Percentiles rank a stretch among this genome's conserved stretches.
Evolutionary conservation across 2,113 vertebrate genomes (phyloP).

Genomic region (Pardalotus punctatus): DNA sequence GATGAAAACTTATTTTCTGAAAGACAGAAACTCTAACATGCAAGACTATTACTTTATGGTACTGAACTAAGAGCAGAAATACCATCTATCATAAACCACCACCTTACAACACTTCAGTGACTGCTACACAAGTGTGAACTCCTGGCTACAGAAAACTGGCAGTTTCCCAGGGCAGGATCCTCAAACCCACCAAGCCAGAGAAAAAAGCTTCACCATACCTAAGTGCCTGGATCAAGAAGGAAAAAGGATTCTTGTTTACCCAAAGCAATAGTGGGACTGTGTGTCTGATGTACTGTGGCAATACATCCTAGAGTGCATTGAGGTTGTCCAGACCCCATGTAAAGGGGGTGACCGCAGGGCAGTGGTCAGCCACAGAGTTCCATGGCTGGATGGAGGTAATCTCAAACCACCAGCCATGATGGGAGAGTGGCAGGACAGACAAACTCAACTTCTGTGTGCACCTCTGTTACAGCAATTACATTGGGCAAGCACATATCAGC

Average conservation of each 20-base stretch:
- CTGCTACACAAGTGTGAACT: background rate
- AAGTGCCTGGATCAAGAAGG: background rate
- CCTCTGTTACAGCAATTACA: background rate
- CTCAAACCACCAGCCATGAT: background rate
- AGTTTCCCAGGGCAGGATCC: background rate
- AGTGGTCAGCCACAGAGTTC: background rate
- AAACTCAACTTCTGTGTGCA: background rate
- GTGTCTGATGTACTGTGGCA: background rate
- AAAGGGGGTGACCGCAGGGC: accelerated
- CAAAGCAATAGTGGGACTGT: background rate
- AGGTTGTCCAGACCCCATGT: accelerated
- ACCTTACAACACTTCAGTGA: background rate
- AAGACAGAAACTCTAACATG: background rate
- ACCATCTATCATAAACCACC: background rate
- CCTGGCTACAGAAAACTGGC: background rate
- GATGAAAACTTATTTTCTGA: background rate
- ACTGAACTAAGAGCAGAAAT: background rate
- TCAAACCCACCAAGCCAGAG: background rate
- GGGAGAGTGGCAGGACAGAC: background rate
- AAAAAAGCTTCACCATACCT: background rate
- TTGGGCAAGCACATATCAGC: background rate
- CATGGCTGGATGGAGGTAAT: background rate
- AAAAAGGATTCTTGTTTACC: background rate
- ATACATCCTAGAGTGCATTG: accelerated
- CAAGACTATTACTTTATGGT: background rate